A percentile compares a stretch with the other conserved stretches of the same genome.
phyloP scores from a whole-genome alignment of 2,888 invertebrate genomes.

The Spodoptera picta region DNA sequence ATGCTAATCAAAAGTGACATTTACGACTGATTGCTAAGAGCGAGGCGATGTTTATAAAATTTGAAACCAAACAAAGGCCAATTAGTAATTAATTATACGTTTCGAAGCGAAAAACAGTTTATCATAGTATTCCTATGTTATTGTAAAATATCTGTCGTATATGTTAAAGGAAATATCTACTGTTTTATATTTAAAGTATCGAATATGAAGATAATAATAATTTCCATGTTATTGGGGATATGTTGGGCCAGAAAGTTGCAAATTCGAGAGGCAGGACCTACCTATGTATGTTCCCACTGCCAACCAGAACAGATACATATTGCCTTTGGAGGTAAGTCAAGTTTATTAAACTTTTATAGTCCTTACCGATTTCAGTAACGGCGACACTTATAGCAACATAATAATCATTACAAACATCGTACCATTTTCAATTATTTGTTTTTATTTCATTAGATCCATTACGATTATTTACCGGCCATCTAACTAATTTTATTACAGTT shows the following conservation, averaged over 20 bases:
- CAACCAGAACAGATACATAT: constrained; percentile 48
- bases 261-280: constrained; percentile 14
- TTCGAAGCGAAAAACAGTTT: constrained; percentile 4
- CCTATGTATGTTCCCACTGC: constrained; percentile 40
- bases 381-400: too few species aligned
- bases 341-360: not conserved
- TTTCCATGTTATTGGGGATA: constrained; percentile 35
- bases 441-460: too few species aligned
- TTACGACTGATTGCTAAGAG: not conserved
- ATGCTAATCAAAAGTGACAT: constrained; percentile 5
- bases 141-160: not conserved
- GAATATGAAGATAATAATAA: constrained; percentile 40
- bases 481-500: too few species aligned
- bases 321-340: constrained; percentile 33
- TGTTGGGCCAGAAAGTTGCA: constrained; percentile 18
- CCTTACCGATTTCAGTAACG: not conserved
- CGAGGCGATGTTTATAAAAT: constrained; percentile 12
- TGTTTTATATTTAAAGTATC: not conserved
- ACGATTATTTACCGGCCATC: too few species aligned
- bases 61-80: constrained; percentile 19
- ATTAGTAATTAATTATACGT: constrained; percentile 20
- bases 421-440: too few species aligned
- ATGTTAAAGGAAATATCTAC: not conserved
- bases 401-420: not conserved
- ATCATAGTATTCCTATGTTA: not conserved